Evolutionary conservation across 2,888 invertebrate species (phyloP), one percentile per base, ranked within the genome.

Genomic region (Perizoma flavofasciatum): DNA sequence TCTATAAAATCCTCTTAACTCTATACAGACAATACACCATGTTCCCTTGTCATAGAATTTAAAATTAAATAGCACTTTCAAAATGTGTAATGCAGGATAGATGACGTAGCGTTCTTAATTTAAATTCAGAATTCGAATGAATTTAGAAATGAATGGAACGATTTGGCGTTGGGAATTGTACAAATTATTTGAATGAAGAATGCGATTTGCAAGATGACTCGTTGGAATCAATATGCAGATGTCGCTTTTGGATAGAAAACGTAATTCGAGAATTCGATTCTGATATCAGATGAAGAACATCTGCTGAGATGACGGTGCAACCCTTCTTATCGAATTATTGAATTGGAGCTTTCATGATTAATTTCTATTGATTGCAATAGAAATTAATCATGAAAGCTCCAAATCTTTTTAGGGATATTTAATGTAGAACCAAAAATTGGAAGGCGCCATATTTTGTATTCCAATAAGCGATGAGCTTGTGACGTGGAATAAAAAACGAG

Each of bases 111-210:
- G 52, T 62, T 65, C 67, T 65, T 39, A 32, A 85, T 86, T 83
- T 78, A 72, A 79, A 84, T 82, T 80, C 70, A 67, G 80, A 82
- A 80, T 76, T 82, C 78, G 77, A 82, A 85, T 83, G 77, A 73
- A 76, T 65, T 56, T 82, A 86, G 78, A 76, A 82, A 85, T 83
- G 77, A 73, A 76, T 65, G 59, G 82, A 86, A 78, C 78, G 88
- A 65, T 65, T 64, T 65, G 61, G 67, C 65, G 67, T 70, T 74
- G 73, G 73, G 67, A 72, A 75, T 74, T 77, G 67, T 68, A 65
- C 70, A 66, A 69, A 67, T 68, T 61, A 51, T 67, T 61, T 64
- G 64, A 69, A 66, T 60, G 59, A 49, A 63, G 63, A 58, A 61
- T 62, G 57, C 53, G 63, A 66, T 66, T 69, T 67, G 65, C 61